These are phyloP conservation scores for Mantis religiosa DNA, from an alignment of 2,888 invertebrate species.

Conservation along the genomic window DNA sequence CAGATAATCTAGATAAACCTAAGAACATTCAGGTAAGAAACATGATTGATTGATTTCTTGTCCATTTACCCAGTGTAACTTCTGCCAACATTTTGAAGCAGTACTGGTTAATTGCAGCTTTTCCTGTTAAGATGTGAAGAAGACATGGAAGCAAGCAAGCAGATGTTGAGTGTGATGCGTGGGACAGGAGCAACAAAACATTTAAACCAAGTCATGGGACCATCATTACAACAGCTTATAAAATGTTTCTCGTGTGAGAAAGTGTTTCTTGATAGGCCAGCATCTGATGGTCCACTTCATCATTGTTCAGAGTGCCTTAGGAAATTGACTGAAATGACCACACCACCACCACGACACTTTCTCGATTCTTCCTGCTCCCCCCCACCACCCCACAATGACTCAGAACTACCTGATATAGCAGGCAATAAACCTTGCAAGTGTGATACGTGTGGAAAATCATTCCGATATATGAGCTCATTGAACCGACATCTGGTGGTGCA, in stretches of 20 bases:
- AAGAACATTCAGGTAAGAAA: not conserved
- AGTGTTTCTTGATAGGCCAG: not conserved
- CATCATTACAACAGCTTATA: not conserved
- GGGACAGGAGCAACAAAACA: not conserved
- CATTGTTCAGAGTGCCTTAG: not conserved
- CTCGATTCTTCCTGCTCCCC: not conserved
- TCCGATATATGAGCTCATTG: conserved; percentile 4
- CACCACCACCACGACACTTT: not conserved
- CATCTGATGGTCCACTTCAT: not conserved
- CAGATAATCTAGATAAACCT: not conserved
- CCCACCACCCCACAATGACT: not conserved
- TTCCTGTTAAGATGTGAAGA: not conserved
- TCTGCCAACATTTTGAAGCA: too few relatives aligned
- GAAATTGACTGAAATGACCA: not conserved
- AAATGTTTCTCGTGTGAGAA: not conserved
- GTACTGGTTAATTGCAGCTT: not conserved
- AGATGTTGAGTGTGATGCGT: not conserved
- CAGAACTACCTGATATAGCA: not conserved
- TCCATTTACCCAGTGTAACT: too few relatives aligned
- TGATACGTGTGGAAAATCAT: not conserved
- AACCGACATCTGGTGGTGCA: conserved; percentile 5
- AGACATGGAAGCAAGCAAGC: not conserved
- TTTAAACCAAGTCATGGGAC: not conserved
- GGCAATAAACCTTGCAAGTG: not conserved
- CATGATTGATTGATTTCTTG: not conserved